Evolutionary conservation across 2,797 vertebrate genomes (phyloP).

Genomic region (Syngnathus acus): DNA sequence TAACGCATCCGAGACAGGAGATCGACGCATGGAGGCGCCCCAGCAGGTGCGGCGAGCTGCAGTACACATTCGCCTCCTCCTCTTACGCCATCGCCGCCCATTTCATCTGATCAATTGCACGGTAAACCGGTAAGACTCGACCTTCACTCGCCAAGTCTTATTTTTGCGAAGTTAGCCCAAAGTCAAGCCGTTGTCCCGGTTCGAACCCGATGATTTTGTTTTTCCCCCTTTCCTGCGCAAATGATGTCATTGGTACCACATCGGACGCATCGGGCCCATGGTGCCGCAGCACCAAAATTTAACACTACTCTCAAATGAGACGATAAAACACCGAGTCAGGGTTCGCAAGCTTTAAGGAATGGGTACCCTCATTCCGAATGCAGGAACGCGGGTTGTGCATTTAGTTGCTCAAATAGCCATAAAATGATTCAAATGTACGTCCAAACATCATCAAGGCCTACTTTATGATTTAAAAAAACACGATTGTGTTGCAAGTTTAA

Average conservation of each 20-base stretch:
- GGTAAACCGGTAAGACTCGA: slow-evolving; percentile 54
- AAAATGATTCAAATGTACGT: background rate
- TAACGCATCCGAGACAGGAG: slow-evolving; percentile 26
- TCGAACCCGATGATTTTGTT: slow-evolving; percentile 2
- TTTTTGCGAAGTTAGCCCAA: slow-evolving; percentile 27
- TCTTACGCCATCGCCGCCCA: background rate
- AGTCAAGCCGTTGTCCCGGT: slow-evolving; percentile 11
- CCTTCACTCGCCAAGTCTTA: too few relatives aligned
- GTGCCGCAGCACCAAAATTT: slow-evolving; percentile 57
- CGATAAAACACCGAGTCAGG: too few relatives aligned
- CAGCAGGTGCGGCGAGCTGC: slow-evolving; percentile 40
- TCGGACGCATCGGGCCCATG: slow-evolving; percentile 34
- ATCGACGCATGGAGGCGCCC: slow-evolving; percentile 21
- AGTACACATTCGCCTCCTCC: background rate
- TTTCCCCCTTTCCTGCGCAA: slow-evolving; percentile 3
- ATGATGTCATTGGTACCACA: slow-evolving; percentile 33
- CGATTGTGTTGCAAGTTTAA: background rate
- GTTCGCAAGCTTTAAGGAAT: background rate
- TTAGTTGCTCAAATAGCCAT: too few relatives aligned
- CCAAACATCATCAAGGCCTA: background rate
- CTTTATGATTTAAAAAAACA: background rate
- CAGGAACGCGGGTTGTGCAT: background rate
- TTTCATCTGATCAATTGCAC: slow-evolving; percentile 22
- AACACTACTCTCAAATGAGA: slow-evolving; percentile 10
- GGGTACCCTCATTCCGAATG: background rate